Base-by-base conservation (phyloP, 2,888 invertebrate species). In the Dynastes tityus region DNA sequence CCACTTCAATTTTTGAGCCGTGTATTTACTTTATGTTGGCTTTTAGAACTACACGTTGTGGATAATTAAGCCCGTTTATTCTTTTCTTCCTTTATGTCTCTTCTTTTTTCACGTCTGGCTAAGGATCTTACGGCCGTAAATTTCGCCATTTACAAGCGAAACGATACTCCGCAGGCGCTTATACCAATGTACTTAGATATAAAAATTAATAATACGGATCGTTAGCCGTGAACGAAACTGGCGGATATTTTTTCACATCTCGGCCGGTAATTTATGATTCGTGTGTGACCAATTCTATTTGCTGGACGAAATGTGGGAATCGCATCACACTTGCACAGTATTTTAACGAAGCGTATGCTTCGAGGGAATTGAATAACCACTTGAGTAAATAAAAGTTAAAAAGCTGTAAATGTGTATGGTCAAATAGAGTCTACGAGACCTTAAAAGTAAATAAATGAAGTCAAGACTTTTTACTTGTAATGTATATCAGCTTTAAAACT, bases 161-260 rank as follows among this genome's bases (percentile, higher is more conserved):
- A 13, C 63, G 29, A 29, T 27, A 9, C 63, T 9, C 9, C 5
- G 11, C 1, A 5, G 2, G 6, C 13, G 16, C 13, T 13, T 16
- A 16, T n/a, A 13, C 61, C 8, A 63, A 22, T 64, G n/a, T 45
- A 11, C 8, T 40, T 45, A 16, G 22, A 45, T 67, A 49, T 49
- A 45, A 49, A 67, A 67, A 67, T 67, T 67, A 67, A 67, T 45
- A 67, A 22, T 49, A 67, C 45, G 67, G 49, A 27, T 49, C 67
- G 49, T 67, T 67, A 67, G 22, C 16, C n/a, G 45, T 13, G n/a
- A 40, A 37, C 40, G 45, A 67, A 40, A 45, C 65, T 45, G 65
- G 32, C 5, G 29, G 27, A 0, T 22, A 22, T 2, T 67, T 49
- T 67, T 67, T 67, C 22, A 67, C 11, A 49, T 49, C 45, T 22